phyloP scores from a whole-genome alignment of 2,113 vertebrate genomes.

The Meles meles region DNA sequence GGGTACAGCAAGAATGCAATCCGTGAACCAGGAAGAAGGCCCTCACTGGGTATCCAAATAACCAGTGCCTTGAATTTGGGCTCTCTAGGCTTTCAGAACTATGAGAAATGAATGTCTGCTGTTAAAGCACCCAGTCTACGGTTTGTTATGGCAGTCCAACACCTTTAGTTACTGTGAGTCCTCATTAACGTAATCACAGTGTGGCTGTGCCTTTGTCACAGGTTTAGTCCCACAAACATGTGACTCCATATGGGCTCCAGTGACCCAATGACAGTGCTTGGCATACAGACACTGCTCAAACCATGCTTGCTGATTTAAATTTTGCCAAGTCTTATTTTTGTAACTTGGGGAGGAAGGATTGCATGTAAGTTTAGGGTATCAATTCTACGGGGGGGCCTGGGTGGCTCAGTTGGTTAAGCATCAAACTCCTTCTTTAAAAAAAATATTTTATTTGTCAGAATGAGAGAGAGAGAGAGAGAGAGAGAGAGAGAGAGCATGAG shows the following conservation, averaged over 20 bases:
- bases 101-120: background rate
- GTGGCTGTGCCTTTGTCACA: background rate
- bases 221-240: background rate
- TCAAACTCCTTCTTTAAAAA: background rate
- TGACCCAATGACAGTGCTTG: accelerated
- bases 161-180: background rate
- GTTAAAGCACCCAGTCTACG: background rate
- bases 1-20: background rate
- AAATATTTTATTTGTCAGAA: too few species aligned
- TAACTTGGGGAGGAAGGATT: background rate
- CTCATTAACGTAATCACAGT: background rate
- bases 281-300: background rate
- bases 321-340: background rate
- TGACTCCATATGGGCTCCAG: background rate
- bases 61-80: background rate
- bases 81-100: background rate
- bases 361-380: background rate
- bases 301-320: background rate
- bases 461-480: too few species aligned
- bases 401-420: background rate
- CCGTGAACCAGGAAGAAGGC: background rate
- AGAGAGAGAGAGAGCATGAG: too few species aligned
- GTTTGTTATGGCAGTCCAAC: background rate
- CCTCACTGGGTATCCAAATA: background rate
- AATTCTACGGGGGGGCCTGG: background rate